Evolutionary conservation across 2,113 vertebrate genomes (phyloP).

Genomic region (Zonotrichia leucophrys): DNA sequence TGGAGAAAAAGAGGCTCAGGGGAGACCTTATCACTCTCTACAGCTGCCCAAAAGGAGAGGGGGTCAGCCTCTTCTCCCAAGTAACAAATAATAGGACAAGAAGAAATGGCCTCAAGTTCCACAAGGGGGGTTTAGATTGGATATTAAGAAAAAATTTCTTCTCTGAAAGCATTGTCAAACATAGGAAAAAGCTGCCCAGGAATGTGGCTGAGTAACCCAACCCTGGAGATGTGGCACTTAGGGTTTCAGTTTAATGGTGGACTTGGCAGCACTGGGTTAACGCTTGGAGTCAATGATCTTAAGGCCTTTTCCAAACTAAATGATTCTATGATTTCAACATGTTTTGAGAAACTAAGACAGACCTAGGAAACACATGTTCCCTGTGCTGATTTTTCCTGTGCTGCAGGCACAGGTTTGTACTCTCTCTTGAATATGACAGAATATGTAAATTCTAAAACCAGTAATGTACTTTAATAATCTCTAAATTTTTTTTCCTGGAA

Average conservation of each 20-base stretch:
- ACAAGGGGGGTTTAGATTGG: background rate
- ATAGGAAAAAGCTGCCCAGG: background rate
- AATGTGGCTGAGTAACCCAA: background rate
- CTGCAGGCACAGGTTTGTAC: background rate
- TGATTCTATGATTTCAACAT: background rate
- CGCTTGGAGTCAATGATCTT: accelerated
- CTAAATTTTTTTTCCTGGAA: background rate
- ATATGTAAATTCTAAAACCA: background rate
- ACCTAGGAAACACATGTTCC: background rate
- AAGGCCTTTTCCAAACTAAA: background rate
- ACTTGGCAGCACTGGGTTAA: background rate
- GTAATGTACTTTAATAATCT: background rate
- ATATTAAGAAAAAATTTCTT: background rate
- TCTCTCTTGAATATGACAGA: background rate
- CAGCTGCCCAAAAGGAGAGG: background rate
- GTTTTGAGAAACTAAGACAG: background rate
- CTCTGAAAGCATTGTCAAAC: background rate
- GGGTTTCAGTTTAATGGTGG: background rate
- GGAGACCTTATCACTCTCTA: background rate
- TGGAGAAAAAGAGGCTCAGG: background rate
- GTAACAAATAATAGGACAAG: background rate
- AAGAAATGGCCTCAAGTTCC: background rate
- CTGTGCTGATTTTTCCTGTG: background rate
- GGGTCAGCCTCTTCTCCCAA: background rate
- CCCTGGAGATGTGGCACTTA: background rate